Base-by-base conservation (phyloP, 2,888 invertebrate species). In the Lasioglossum oenotherae region DNA sequence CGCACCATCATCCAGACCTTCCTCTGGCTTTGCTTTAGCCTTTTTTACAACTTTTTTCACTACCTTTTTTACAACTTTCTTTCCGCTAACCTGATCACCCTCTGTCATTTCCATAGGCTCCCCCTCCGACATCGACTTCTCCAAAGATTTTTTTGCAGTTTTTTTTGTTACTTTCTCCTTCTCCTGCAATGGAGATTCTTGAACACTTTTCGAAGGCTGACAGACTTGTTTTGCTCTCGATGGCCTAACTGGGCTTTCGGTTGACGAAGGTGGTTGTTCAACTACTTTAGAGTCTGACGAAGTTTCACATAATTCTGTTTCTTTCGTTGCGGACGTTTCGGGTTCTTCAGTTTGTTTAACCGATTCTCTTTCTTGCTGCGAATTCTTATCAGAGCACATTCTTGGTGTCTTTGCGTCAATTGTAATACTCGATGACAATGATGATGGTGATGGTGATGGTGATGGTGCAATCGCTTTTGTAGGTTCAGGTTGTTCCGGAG, bases 1-100 rank as follows among this genome's bases (percentile, higher is more conserved):
- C n/a, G 90, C 89, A 23, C 90, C 86, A 78, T 93, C 92, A 3
- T 93, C 93, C 16, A 71, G 75, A 44, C 81, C 84, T 84, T 84
- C 91, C 19, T 79, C 90, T 78, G 41, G 81, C 78, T 80, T 91
- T 86, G 91, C 85, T 86, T 93, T 93, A 6, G 90, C 75, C 81
- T 94, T 94, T 78, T 93, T 95, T 1, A 89, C 78, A 14, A 92
- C 90, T 89, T 96, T 96, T 92, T 96, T 96, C 44, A 95, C 95
- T 77, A 95, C 95, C 90, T 96, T 96, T 89, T 96, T 96, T 10
- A 95, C 94, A 88, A 96, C 95, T 91, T 94, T 94, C 76, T 94
- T 94, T 5, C 90, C 90, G 2, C 88, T 82, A n/a, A 84, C 82
- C 31, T 31, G 31, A 41, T 93, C 94, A 12, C 82, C 82, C n/a